phyloP scores from a whole-genome alignment of 2,888 invertebrate species.

The Leucophenga maculata region DNA sequence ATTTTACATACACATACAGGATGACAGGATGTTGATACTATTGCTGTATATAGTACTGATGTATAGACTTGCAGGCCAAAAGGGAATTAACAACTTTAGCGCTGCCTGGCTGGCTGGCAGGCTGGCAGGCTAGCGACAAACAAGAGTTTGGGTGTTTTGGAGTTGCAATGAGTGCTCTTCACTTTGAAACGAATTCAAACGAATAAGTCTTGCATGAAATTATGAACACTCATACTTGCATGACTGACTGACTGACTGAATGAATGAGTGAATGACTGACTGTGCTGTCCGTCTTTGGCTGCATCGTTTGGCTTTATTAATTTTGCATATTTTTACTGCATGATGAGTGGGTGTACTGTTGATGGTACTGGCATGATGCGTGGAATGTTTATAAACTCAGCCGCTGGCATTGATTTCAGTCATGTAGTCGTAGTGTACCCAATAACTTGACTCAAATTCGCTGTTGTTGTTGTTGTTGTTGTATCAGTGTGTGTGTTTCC shows the following conservation, averaged over 20 bases:
- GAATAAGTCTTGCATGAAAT: conserved; percentile 33
- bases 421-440: not conserved
- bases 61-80: not conserved
- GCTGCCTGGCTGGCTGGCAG: no score
- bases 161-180: no score
- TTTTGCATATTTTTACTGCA: conserved; percentile 31
- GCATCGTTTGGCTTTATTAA: conserved; percentile 34
- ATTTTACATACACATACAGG: not conserved
- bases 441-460: not conserved
- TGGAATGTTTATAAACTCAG: not conserved
- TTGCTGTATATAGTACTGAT: not conserved
- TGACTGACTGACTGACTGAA: not conserved
- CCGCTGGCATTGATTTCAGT: conserved; percentile 17
- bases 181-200: not conserved
- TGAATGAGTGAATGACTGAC: conserved; percentile 15
- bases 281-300: conserved; percentile 25
- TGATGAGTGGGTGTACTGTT: conserved; percentile 8
- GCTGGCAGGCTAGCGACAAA: no score
- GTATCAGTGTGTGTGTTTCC: conserved; percentile 17
- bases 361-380: not conserved
- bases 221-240: conserved; percentile 23
- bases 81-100: conserved; percentile 29
- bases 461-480: conserved; percentile 1
- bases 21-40: conserved; percentile 4
- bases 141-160: no score